Evolutionary conservation across 2,888 invertebrate species (phyloP).

Genomic region (Mimumesa dahlbomi): DNA sequence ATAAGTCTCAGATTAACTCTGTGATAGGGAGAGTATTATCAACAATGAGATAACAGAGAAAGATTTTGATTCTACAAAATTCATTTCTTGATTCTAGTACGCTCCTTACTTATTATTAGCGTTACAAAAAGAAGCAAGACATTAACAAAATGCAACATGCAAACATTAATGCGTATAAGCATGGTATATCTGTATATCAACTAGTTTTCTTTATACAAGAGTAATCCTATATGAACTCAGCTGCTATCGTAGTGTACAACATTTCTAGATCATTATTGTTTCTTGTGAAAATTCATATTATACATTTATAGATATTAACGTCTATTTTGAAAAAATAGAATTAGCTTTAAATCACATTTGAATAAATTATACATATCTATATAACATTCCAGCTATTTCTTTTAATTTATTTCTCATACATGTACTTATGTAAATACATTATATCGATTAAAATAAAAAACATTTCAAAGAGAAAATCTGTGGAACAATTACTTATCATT

Average conservation of each 20-base stretch:
- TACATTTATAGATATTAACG: too few species aligned
- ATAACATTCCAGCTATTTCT: constrained; percentile 13
- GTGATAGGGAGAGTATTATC: constrained; percentile 60
- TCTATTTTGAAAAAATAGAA: constrained; percentile 18
- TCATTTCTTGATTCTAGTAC: constrained; percentile 56
- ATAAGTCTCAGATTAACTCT: constrained; percentile 43
- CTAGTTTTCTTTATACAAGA: constrained; percentile 11
- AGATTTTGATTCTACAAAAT: constrained; percentile 52
- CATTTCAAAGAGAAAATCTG: not conserved
- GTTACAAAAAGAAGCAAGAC: constrained; percentile 54
- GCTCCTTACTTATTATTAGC: constrained; percentile 50
- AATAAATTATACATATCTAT: constrained; percentile 27
- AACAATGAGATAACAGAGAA: constrained; percentile 54
- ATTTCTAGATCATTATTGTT: constrained; percentile 3
- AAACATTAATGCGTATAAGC: constrained; percentile 51
- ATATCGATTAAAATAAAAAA: not conserved
- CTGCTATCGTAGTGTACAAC: too few species aligned
- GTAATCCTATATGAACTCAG: too few species aligned
- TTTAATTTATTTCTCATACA: constrained; percentile 4
- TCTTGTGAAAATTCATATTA: too few species aligned
- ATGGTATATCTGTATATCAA: constrained; percentile 32
- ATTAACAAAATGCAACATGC: constrained; percentile 55
- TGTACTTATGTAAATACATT: not conserved
- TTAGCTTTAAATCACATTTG: constrained; percentile 40
- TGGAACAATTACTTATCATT: not conserved